Base-by-base conservation (phyloP, 1,140 invertebrate genomes). In the Lucilia cuprina region DNA sequence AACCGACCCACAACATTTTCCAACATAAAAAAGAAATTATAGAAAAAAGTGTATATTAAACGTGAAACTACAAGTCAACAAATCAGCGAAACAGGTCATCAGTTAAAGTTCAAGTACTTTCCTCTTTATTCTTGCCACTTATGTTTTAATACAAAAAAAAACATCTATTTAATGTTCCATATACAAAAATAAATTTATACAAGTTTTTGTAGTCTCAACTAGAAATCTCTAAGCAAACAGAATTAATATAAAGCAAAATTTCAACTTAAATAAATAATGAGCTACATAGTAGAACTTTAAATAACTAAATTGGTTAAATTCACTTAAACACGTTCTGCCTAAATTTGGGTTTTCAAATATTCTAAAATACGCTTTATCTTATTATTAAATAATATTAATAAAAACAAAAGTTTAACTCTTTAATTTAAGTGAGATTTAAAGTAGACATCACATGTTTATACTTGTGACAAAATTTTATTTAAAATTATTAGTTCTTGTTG, bases 101-200 rank as follows among this genome's bases (percentile, higher is more conserved):
- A 82, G 82, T 82, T 82, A 65, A 82, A 82, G 82, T 82, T 82
- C 82, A 82, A 82, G 82, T 65, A 14, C 25, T 34, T 55, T 55
- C 50, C 12, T 14, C 12, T 55, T 41, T 41, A 10, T 41, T 41
- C 41, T 41, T n/a, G 50, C 50, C 50, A 17, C 50, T 55, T 55
- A 55, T 55, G 17, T 55, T 55, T 55, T 55, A 55, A 55, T 55
- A 55, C 50, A 30, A 3, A 30, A 30, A 30, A 30, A 30, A 55
- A 55, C n/a, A n/a, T n/a, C n/a, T 55, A 13, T 55, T 55, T 55
- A 13, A 2, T 12, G 50, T n/a, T 12, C 50, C 12, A 55, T 55
- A 55, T 7, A 55, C 50, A 55, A 55, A 55, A 55, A 55, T 13
- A 55, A 7, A 55, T 41, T 10, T 41, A 5, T 41, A 41, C 10